phyloP scores from a whole-genome alignment of 2,113 vertebrate genomes.

The Rallus limicola region DNA sequence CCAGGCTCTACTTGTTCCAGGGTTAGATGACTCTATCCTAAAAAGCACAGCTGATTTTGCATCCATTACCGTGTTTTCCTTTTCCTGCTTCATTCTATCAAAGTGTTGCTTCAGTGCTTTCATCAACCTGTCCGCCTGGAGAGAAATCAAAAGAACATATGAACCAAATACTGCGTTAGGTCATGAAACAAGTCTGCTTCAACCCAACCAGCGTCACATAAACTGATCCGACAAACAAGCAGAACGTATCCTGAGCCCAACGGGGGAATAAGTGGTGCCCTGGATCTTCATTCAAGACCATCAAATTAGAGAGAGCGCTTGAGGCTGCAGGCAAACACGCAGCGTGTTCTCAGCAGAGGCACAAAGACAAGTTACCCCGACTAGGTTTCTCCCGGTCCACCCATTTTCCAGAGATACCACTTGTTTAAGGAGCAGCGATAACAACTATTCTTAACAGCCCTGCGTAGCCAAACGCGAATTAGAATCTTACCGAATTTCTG shows the following conservation, averaged over 20 bases:
- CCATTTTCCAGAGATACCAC: background rate
- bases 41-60: background rate
- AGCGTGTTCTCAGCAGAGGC: background rate
- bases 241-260: background rate
- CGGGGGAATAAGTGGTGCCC: accelerated
- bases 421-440: background rate
- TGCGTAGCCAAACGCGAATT: accelerated
- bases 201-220: accelerated
- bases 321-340: accelerated
- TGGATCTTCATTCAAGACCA: background rate
- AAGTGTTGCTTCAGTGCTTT: conserved; percentile 83
- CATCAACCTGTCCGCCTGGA: conserved; percentile 86
- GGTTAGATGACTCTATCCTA: background rate
- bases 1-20: too few relatives aligned
- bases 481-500: background rate
- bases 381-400: background rate
- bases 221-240: background rate
- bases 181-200: background rate
- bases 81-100: conserved; percentile 37
- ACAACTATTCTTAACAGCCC: background rate
- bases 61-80: conserved; percentile 56
- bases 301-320: background rate
- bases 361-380: too few relatives aligned
- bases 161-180: background rate
- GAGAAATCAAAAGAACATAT: background rate